Evolutionary conservation across 2,888 invertebrate species (phyloP), one percentile per base, ranked within the genome.

Genomic region (Phoronis australis): DNA sequence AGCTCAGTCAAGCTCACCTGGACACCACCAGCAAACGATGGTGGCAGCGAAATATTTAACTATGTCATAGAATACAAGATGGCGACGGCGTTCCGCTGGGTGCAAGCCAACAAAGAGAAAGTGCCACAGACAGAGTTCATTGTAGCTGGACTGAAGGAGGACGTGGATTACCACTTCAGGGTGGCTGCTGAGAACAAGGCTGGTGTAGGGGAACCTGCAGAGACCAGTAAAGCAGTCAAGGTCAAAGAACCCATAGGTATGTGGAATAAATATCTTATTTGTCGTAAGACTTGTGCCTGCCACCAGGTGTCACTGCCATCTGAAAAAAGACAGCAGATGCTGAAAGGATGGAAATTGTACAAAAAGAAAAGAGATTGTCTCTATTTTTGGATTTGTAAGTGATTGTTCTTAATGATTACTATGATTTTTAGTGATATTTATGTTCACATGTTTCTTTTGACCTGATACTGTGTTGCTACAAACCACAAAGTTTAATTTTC

Each of bases 121-220:
- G 66, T 66, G 45, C 23, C 45, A 18, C 83, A 83, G 21, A 80
- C 82, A 12, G 86, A 87, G 3, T 81, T 83, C 55, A 83, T 88
- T 37, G 83, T 58, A 5, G 47, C 47, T 18, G 64, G 65, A 35
- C 81, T 97, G 12, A 85, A 88, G 24, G 94, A 94, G 75, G 93
- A 93, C 49, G 90, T 93, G 79, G 87, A 86, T 0, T 92, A 93
- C 69, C 86, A 88, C 69, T 92, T 93, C 83, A 82, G 91, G 21
- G 90, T 93, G 0, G 82, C 84, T 42, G 91, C 91, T 15, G 83
- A 90, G 21, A 92, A 91, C 79, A 87, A 88, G 59, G 96, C 94
- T 2, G 97, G 96, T 2, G 87, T 88, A 0, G 91, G 96, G 38
- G 90, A 90, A 61, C 88, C 95, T 1, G 90, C 93, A 42, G 91